Conservation (phyloP, 2,797 vertebrate genomes). For the Distichodus sexfasciatus region DNA sequence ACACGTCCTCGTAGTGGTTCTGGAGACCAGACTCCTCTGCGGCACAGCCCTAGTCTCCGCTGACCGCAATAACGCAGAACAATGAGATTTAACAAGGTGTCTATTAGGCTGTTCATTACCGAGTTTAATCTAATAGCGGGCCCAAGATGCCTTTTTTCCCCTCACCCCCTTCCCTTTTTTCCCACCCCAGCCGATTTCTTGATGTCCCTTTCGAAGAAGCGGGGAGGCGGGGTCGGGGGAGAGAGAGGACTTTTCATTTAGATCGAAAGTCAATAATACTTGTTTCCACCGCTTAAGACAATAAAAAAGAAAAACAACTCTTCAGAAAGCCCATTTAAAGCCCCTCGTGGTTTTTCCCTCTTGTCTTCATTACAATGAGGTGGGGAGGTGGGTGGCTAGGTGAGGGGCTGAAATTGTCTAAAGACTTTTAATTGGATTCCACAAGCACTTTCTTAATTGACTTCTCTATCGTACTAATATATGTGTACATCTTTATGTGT, state of each 20-base stretch:
- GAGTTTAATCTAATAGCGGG: slow-evolving; percentile 61
- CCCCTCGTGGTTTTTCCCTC: slow-evolving; percentile 73
- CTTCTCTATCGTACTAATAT: slow-evolving; percentile 71
- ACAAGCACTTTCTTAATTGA: slow-evolving; percentile 80
- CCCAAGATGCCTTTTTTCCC: slow-evolving; percentile 19
- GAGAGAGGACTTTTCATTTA: slow-evolving; percentile 53
- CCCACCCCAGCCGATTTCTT: slow-evolving; percentile 35
- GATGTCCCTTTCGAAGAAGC: slow-evolving; percentile 32
- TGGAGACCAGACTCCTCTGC: slow-evolving; percentile 59
- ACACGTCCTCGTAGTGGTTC: slow-evolving; percentile 59
- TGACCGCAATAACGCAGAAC: slow-evolving; percentile 60
- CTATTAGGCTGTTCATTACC: slow-evolving; percentile 56
- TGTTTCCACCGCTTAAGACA: slow-evolving; percentile 55
- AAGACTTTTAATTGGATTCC: slow-evolving; percentile 85
- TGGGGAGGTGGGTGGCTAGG: slow-evolving; percentile 50
- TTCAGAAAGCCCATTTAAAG: slow-evolving; percentile 72
- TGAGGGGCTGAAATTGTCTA: slow-evolving; percentile 72
- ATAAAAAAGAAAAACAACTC: slow-evolving; percentile 61
- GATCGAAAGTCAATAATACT: slow-evolving; percentile 61
- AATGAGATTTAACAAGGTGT: slow-evolving; percentile 62
- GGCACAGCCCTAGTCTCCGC: slow-evolving; percentile 59
- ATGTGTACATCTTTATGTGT: slow-evolving; percentile 74
- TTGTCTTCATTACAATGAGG: slow-evolving; percentile 72
- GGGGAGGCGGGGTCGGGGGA: background rate
- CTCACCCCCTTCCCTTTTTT: background rate